Conservation (phyloP, 2,888 invertebrate genomes). For the Tillus elongatus region DNA sequence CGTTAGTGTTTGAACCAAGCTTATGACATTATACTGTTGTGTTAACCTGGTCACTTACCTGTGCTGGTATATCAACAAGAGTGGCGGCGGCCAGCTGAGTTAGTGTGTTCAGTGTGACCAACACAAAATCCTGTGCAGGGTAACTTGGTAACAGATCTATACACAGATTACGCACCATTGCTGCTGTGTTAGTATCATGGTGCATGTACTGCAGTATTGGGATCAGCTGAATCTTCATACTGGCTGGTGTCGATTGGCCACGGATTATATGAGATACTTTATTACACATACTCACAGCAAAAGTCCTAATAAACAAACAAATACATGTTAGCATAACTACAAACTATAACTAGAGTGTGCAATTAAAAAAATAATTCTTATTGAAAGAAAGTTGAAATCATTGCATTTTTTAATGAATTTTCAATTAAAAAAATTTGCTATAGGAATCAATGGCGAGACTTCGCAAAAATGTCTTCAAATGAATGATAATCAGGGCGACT, state of each 20-base stretch:
- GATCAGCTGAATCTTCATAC: slow-evolving; percentile 82
- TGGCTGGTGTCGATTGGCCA: slow-evolving; percentile 83
- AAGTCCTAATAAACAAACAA: slow-evolving; percentile 53
- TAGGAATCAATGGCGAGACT: too few species aligned
- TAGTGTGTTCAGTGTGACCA: slow-evolving; percentile 75
- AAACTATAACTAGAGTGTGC: too few species aligned
- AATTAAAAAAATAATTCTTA: too few species aligned
- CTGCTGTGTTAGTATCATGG: slow-evolving; percentile 57
- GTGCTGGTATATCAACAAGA: slow-evolving; percentile 82
- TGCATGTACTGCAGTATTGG: slow-evolving; percentile 90
- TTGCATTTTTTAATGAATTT: too few species aligned
- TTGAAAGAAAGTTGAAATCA: too few species aligned
- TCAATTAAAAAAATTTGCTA: too few species aligned
- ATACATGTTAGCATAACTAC: slow-evolving; percentile 3
- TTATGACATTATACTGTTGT: too few species aligned
- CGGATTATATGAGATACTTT: slow-evolving; percentile 94
- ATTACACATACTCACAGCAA: slow-evolving; percentile 91
- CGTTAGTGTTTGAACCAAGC: too few species aligned
- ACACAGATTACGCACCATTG: slow-evolving; percentile 64
- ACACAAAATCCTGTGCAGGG: slow-evolving; percentile 70
- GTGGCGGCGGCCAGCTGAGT: slow-evolving; percentile 84
- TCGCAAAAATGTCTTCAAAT: too few species aligned
- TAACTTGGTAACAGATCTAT: slow-evolving; percentile 65
- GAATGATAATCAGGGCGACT: too few species aligned
- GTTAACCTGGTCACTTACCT: too few species aligned